Base-by-base conservation (phyloP, 2,888 invertebrate species). In the Anaspis maculata region DNA sequence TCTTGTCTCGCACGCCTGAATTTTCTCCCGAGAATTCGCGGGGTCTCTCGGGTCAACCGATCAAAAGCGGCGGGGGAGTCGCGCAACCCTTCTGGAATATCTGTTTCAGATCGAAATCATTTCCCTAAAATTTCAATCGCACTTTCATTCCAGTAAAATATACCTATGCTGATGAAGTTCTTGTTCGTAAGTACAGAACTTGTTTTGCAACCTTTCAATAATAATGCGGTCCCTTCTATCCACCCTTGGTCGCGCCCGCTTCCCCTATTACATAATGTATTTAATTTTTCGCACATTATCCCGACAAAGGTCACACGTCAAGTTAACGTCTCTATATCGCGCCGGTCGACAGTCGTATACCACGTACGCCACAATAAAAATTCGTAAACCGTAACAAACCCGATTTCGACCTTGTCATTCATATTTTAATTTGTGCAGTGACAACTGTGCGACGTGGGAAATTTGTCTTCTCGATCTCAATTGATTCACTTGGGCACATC, bases 321-420 rank as follows among this genome's bases (percentile, higher is more conserved):
- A 37, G 41, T 47, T 49, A 48, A 51, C 51, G 46, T 51, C 46
- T 53, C 45, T 47, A 51, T 52, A 30, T 25, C 13, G 30, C 30
- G 28, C 34, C 24, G 15, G 27, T 21, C 14, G n/a, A n/a, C n/a
- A n/a, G 13, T 25, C 21, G 23, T 19, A 5, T 23, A 15, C n/a
- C n/a, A n/a, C n/a, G 32, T 13, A 34, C 32, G 46, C 45, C 38
- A 39, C 45, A 42, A 43, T 49, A 42, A 49, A 51, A 49, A 45
- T 47, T 42, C 39, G 40, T 35, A 47, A 51, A 51, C 49, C 51
- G 49, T 49, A 42, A 42, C 49, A 42, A 51, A 51, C 43, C 44
- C 32, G 41, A 42, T n/a, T n/a, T n/a, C n/a, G n/a, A n/a, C n/a
- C n/a, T 49, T 38, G 42, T 44, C 38, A 44, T 48, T 45, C 42